Percentiles rank a stretch among this genome's conserved stretches.
Conservation (phyloP, 1,140 invertebrate species). For the Heliconius hewitsoni region DNA sequence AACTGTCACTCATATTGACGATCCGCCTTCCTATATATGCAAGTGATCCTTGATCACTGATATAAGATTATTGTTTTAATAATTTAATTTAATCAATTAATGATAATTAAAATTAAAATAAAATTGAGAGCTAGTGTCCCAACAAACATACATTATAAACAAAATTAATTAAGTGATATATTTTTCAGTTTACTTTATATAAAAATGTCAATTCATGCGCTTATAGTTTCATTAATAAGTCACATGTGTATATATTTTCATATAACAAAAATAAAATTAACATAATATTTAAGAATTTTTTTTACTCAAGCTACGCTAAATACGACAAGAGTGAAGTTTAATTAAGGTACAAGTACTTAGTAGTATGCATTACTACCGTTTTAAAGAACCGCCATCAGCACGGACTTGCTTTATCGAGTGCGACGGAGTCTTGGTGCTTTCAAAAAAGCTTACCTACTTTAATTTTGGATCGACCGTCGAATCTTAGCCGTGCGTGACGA, state of each 20-base stretch:
- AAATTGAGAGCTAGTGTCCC: not conserved
- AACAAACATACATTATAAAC: too few relatives aligned
- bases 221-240: too few relatives aligned
- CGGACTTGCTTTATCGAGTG: conserved; percentile 70
- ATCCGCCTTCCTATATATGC: not conserved
- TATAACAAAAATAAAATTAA: too few relatives aligned
- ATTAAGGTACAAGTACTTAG: conserved; percentile 4
- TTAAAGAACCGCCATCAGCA: conserved; percentile 59
- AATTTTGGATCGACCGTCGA: conserved; percentile 54
- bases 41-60: not conserved
- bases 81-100: too few relatives aligned
- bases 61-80: not conserved
- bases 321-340: not conserved
- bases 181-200: too few relatives aligned
- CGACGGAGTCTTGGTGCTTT: conserved; percentile 57
- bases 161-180: too few relatives aligned
- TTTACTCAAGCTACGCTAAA: not conserved
- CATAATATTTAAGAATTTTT: too few relatives aligned
- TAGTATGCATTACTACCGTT: not conserved
- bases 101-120: not conserved
- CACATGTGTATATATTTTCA: too few relatives aligned
- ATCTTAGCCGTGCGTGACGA: conserved; percentile 58
- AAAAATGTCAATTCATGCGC: too few relatives aligned
- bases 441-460: conserved; percentile 66
- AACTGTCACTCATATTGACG: conserved; percentile 27